Percentiles rank a stretch among this genome's conserved stretches.
These are phyloP conservation scores for Dromas ardeola DNA, from an alignment of 2,113 vertebrate genomes.

Conservation along the genomic window DNA sequence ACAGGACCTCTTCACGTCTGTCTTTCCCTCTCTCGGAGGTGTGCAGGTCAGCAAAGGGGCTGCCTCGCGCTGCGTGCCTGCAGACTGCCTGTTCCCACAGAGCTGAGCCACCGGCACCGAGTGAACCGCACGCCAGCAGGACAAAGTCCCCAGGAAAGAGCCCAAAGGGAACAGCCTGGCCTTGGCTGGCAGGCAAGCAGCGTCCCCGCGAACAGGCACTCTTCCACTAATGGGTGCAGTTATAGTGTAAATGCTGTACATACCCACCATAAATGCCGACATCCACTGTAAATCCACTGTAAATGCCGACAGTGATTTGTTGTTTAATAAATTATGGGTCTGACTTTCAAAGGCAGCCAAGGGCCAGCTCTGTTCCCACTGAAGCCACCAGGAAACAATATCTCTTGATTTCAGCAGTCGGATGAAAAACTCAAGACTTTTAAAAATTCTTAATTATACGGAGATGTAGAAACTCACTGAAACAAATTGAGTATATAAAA, in stretches of 20 bases:
- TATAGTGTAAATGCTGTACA: background rate
- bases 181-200: background rate
- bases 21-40: background rate
- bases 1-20: background rate
- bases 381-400: background rate
- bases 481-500: background rate
- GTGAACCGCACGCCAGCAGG: fast-evolving
- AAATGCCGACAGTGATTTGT: background rate
- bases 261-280: background rate
- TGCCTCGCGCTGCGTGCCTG: fast-evolving
- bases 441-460: background rate
- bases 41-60: background rate
- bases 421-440: background rate
- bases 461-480: background rate
- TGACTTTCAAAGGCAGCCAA: background rate
- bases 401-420: background rate
- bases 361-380: background rate
- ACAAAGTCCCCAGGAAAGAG: no score
- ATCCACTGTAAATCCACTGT: background rate
- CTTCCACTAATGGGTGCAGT: background rate
- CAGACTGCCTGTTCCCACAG: background rate
- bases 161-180: fast-evolving
- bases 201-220: background rate
- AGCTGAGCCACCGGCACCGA: background rate
- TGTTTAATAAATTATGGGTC: background rate